Base-by-base conservation (phyloP, 2,113 vertebrate genomes). In the Rhegmatorhina hoffmannsi region DNA sequence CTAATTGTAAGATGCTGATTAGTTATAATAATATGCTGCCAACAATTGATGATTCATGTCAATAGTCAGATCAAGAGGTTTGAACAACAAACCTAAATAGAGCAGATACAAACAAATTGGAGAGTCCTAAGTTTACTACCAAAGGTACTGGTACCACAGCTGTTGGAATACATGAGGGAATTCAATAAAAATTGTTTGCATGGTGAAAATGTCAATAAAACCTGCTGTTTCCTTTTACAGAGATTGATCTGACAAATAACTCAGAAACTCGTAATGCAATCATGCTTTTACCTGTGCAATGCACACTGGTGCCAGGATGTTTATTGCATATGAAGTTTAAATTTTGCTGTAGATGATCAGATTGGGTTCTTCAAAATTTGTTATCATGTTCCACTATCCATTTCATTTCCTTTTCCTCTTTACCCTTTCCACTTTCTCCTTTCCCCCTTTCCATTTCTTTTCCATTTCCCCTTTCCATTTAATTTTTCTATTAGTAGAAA, bases 1-100 rank as follows among this genome's bases (percentile, higher is more conserved):
- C 33, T 84, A 79, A 89, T 38, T 89, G 52, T 52, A 84, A 95
- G 68, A 90, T 74, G 66, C 88, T 96, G 91, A 94, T 92, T 87
- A 92, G 75, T 88, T 92, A 88, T 76, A 92, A 86, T 86, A 80
- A 89, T 38, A 93, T 21, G 49, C 44, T 87, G 18, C 84, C 25
- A 40, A 72, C 66, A 92, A 85, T 67, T 89, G 84, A 78, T 87
- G 63, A 93, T 70, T 90, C 87, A 72, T 87, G 50, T 46, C 60
- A 77, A 78, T 79, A 88, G 60, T 67, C 82, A 73, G 73, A 95
- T 70, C 53, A 75, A 94, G 91, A 91, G 59, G 29, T 83, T n/a
- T 92, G 79, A 91, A 76, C 60, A 77, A 82, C 55, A 95, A 70
- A 74, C 49, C 60, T 75, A 87, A 93, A 83, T 64, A 79, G 28